Evolutionary conservation across 64 coral and sea anemone genomes (phyloP).

Genomic region (Stichodactyla helianthus): DNA sequence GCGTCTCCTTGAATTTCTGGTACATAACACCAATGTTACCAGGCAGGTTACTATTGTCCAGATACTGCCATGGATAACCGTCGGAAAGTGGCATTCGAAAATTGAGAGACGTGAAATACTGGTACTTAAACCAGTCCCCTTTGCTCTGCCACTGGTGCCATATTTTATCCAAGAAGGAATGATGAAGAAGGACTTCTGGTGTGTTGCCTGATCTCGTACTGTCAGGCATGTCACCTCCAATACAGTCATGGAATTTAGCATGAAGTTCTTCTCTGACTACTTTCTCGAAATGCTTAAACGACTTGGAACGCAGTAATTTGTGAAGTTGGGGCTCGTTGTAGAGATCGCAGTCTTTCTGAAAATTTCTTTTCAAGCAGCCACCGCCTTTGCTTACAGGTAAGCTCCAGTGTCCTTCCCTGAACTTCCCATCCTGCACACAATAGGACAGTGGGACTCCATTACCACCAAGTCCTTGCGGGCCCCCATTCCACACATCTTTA

Average conservation of each 20-base stretch:
- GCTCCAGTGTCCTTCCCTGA: conserved; percentile 24
- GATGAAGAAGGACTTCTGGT: conserved; percentile 66
- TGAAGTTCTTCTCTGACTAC: conserved; percentile 60
- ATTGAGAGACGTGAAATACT: conserved; percentile 24
- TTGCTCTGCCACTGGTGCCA: conserved; percentile 62
- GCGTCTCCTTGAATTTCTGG: neutral
- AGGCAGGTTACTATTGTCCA: conserved; percentile 48
- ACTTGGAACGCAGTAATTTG: neutral
- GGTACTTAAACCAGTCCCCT: conserved; percentile 10
- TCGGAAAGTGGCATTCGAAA: conserved; percentile 41
- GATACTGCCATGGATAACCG: conserved; percentile 28
- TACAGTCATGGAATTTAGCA: conserved; percentile 51
- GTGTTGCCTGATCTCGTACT: conserved; percentile 18
- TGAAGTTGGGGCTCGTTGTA: conserved; percentile 11
- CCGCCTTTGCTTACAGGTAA: conserved; percentile 45
- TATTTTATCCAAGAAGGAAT: conserved; percentile 65
- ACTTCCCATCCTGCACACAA: conserved; percentile 54
- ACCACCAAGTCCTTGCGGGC: conserved; percentile 63
- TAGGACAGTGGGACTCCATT: conserved; percentile 24
- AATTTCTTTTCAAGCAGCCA: conserved; percentile 66
- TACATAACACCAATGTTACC: conserved; percentile 26
- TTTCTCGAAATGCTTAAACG: conserved; percentile 42
- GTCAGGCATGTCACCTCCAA: conserved; percentile 46
- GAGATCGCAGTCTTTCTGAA: conserved; percentile 31
- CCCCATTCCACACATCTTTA: conserved; percentile 54